These are phyloP conservation scores for Oscheius sp. DNA, from an alignment of 1,140 invertebrate genomes.

Conservation along the genomic window DNA sequence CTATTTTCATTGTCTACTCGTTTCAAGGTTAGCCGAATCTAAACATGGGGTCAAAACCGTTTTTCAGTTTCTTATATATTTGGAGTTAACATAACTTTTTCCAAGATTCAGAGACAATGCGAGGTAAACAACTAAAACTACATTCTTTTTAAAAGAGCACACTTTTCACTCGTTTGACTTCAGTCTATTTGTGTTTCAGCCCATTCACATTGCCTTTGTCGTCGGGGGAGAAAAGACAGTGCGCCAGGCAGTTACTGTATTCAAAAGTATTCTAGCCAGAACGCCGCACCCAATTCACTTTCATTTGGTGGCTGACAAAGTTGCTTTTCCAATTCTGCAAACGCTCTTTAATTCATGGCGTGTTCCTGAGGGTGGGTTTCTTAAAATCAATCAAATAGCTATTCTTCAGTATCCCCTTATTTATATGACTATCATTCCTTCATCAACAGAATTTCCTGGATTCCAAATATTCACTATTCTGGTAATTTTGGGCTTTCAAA, in stretches of 20 bases:
- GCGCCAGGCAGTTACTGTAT: background rate
- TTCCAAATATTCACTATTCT: conserved; percentile 21
- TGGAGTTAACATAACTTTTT: conserved; percentile 4
- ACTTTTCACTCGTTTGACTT: background rate
- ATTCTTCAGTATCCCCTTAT: background rate
- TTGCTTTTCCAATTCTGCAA: background rate
- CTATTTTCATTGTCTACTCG: background rate
- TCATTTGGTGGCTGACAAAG: background rate
- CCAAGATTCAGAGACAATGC: background rate
- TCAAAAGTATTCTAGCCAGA: conserved; percentile 6
- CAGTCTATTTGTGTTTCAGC: background rate
- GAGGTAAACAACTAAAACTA: background rate
- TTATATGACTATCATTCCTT: background rate
- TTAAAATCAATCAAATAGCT: background rate
- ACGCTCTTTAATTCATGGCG: background rate
- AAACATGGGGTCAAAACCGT: background rate
- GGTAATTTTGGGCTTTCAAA: conserved; percentile 9
- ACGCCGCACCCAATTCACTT: background rate
- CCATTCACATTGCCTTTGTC: background rate
- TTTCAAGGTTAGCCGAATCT: background rate
- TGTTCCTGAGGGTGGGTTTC: background rate
- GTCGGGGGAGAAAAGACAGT: background rate
- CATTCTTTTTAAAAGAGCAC: too few relatives aligned
- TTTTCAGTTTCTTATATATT: background rate
- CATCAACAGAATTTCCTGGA: background rate